Evolutionary conservation across 2,797 vertebrate genomes (phyloP).

Genomic region (Nyctalus aviator): DNA sequence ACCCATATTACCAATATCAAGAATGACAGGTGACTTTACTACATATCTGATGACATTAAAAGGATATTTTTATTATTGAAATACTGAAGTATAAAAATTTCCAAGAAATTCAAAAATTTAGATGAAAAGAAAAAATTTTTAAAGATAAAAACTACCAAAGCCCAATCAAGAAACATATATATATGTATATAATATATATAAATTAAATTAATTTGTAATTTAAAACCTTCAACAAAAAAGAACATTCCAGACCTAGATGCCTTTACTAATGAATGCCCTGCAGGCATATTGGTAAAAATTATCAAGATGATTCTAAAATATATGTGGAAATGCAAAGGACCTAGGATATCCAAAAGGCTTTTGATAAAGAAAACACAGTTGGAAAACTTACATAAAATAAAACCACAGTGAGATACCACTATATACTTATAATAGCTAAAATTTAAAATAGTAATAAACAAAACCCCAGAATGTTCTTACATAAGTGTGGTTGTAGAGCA

Average conservation of each 20-base stretch:
- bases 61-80: background rate
- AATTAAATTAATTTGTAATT: slow-evolving; percentile 14
- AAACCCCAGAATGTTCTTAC: background rate
- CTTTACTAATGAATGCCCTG: background rate
- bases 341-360: background rate
- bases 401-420: background rate
- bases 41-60: background rate
- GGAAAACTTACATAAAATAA: background rate
- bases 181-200: too few species aligned
- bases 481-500: background rate
- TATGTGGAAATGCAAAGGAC: background rate
- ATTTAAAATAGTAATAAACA: background rate
- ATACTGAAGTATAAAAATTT: background rate
- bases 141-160: background rate
- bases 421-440: background rate
- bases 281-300: background rate
- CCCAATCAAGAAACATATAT: slow-evolving; percentile 9
- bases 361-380: background rate
- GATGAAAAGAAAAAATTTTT: background rate
- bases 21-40: background rate
- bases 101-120: slow-evolving; percentile 30
- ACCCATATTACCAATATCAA: background rate
- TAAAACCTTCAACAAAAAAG: background rate
- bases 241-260: background rate
- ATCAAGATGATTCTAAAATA: background rate